Evolutionary conservation across 2,113 vertebrate species (phyloP).

Genomic region (Recurvirostra avosetta): DNA sequence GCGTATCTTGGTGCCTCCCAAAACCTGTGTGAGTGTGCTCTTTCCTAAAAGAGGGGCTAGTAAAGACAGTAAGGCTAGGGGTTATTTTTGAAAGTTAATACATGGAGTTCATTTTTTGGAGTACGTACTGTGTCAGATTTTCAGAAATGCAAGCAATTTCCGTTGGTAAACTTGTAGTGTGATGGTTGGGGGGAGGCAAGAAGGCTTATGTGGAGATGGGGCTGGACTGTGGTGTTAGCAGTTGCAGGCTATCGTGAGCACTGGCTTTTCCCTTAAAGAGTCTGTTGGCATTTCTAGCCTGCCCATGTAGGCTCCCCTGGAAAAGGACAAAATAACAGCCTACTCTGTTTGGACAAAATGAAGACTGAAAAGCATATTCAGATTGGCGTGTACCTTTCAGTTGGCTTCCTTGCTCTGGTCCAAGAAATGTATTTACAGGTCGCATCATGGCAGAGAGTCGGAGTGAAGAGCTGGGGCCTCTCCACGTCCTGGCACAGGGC

Average conservation of each 20-base stretch:
- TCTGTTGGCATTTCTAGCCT: background rate
- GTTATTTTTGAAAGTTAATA: background rate
- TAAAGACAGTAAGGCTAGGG: background rate
- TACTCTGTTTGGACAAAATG: background rate
- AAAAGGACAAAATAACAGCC: background rate
- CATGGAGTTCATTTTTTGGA: background rate
- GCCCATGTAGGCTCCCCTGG: background rate
- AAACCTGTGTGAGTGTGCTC: background rate
- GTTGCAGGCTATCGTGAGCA: rapidly evolving
- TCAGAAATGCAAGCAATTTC: background rate
- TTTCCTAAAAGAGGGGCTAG: background rate
- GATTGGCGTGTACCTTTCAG: background rate
- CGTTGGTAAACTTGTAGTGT: background rate
- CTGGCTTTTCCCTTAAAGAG: background rate
- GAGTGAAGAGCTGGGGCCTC: background rate
- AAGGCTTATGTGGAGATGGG: background rate
- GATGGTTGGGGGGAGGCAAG: background rate
- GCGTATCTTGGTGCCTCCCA: rapidly evolving
- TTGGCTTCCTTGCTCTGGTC: background rate
- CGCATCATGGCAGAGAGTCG: rapidly evolving
- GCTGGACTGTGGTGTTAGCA: rapidly evolving
- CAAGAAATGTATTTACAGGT: background rate
- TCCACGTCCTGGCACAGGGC: rapidly evolving
- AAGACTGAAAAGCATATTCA: background rate
- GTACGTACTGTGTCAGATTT: background rate